Evolutionary conservation across 2,113 vertebrate genomes (phyloP).

Genomic region (Psammodynastes pulverulentus): DNA sequence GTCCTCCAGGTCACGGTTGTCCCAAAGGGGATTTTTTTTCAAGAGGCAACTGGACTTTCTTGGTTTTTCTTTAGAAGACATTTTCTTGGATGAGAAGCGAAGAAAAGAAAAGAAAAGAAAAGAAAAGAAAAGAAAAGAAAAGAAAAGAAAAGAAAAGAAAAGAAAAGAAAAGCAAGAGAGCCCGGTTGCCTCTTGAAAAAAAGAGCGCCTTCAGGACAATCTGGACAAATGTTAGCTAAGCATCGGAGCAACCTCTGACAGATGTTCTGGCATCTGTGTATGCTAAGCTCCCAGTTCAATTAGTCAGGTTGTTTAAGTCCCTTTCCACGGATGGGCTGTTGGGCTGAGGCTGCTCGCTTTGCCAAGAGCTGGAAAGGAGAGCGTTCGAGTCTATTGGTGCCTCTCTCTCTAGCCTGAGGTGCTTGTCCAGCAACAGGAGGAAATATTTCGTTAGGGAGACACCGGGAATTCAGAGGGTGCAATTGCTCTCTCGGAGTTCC

Average conservation of each 20-base stretch:
- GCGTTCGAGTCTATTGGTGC: neutral
- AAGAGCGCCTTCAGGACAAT: neutral
- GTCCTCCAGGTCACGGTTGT: neutral
- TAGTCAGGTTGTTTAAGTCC: neutral
- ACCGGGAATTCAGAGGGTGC: neutral
- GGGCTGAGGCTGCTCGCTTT: neutral
- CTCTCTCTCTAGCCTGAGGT: neutral
- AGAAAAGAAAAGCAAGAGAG: neutral
- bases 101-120: neutral
- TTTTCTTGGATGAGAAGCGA: neutral
- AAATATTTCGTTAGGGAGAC: neutral
- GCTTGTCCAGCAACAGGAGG: neutral
- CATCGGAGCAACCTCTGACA: neutral
- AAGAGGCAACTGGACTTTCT: too few relatives aligned
- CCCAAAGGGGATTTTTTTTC: too few relatives aligned
- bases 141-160: neutral
- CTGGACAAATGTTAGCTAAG: neutral
- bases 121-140: neutral
- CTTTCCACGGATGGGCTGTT: neutral
- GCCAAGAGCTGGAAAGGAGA: neutral
- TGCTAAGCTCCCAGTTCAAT: neutral
- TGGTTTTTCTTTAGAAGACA: neutral
- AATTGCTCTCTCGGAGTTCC: neutral
- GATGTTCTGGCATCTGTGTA: neutral
- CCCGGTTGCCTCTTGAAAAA: neutral